Evolutionary conservation across 2,888 invertebrate genomes (phyloP), one percentile per base, ranked within the genome.

Genomic region (Mythimna albipuncta): DNA sequence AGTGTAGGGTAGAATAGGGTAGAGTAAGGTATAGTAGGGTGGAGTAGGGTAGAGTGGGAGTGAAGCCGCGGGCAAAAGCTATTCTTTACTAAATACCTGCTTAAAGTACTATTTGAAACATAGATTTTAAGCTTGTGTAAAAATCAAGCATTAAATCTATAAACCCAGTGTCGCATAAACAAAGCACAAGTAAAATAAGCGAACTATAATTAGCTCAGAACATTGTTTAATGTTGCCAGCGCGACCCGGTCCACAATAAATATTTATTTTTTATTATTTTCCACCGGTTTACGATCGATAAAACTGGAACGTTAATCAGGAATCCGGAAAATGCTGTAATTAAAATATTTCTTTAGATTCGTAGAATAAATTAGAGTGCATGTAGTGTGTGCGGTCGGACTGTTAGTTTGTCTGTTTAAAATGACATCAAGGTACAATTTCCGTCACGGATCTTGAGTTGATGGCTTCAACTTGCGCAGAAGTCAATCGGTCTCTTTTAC

Each of bases 241-340:
- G 90, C 87, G 90, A 89, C 90, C 89, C 85, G 91, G 89, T 92
- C 87, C 88, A 87, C 87, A 88, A 89, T 80, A 81, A 87, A 89
- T 81, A 81, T 92, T 92, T 89, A 86, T 71, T 82, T 88, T 91
- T 92, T 93, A 92, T 91, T 92, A 92, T 91, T 91, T 91, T 90
- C 80, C 85, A 77, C 85, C 73, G 81, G 72, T 90, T 92, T 93
- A 92, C 90, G 91, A 84, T 84, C 88, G 81, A 88, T 91, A 89
- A 91, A 92, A 91, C 85, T 75, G 64, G 85, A 80, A 77, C 89
- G 89, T 92, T 90, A 91, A 91, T 91, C 91, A 89, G 87, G 83
- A 87, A 87, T 88, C 84, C 85, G 85, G 85, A 80, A 85, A 89
- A 84, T 81, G 82, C 76, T 85, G 88, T 85, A 85, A 87, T 89